Evolutionary conservation across 2,113 vertebrate species (phyloP).

Genomic region (Acrocephalus kingi): DNA sequence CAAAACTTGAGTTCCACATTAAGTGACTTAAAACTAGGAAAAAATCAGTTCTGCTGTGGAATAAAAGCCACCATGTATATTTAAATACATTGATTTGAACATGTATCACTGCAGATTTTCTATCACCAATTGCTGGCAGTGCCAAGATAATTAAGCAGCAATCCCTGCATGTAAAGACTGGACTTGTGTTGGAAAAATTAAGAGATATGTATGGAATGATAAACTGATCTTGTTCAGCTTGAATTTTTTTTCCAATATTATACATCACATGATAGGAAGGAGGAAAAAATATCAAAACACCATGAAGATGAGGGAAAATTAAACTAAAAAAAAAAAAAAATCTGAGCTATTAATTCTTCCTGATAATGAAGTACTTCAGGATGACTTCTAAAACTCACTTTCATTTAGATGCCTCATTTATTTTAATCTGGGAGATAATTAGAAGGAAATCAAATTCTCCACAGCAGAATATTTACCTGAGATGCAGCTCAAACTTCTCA

Average conservation of each 20-base stretch:
- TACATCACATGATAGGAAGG: background rate
- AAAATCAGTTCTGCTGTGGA: background rate
- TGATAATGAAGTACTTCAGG: constrained; percentile 62
- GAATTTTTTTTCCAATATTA: background rate
- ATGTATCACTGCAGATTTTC: background rate
- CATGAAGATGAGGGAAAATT: constrained; percentile 15
- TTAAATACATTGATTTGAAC: background rate
- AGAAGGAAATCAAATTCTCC: constrained; percentile 70
- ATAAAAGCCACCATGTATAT: background rate
- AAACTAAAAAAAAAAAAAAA: constrained; percentile 28
- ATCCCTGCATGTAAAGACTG: background rate
- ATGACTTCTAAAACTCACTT: constrained; percentile 61
- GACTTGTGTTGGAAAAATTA: background rate
- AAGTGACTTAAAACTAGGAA: background rate
- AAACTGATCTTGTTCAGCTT: background rate
- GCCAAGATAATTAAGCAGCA: background rate
- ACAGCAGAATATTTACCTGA: constrained; percentile 61
- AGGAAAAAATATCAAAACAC: background rate
- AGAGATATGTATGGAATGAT: background rate
- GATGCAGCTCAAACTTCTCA: background rate
- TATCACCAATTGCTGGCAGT: background rate
- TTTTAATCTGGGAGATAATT: constrained; percentile 76
- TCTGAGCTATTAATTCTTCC: constrained; percentile 53
- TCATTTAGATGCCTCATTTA: constrained; percentile 71
- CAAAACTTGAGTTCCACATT: background rate